Evolutionary conservation across 2,797 vertebrate genomes (phyloP).

Genomic region (Pteropus rufus): DNA sequence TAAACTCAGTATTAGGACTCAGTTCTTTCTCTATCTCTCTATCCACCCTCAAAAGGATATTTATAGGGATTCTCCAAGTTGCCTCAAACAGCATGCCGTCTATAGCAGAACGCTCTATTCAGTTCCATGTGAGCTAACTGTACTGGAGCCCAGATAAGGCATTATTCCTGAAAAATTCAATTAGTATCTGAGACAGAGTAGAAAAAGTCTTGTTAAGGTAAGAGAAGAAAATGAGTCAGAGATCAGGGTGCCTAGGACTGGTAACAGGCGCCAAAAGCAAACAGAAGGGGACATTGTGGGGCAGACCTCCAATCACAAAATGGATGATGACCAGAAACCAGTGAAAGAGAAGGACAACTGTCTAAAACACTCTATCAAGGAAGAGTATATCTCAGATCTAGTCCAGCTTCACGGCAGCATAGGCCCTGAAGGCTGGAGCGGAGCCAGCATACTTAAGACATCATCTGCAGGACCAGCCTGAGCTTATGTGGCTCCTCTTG

Average conservation of each 20-base stretch:
- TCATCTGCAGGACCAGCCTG: neutral
- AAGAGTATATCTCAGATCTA: neutral
- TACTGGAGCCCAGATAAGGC: neutral
- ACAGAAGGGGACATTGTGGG: neutral
- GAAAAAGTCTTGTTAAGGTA: neutral
- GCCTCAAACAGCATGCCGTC: neutral
- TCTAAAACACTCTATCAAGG: neutral
- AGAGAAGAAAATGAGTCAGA: neutral
- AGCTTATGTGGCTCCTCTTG: neutral
- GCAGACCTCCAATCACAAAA: neutral
- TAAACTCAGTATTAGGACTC: neutral
- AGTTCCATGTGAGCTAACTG: neutral
- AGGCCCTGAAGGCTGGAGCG: neutral
- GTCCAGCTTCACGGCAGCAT: neutral
- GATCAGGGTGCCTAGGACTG: neutral
- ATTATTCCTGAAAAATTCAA: neutral
- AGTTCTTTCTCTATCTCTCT: neutral
- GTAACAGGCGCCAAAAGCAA: neutral
- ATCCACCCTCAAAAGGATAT: neutral
- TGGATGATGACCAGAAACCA: neutral
- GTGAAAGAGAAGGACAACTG: neutral
- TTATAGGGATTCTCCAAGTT: neutral
- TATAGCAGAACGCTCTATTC: neutral
- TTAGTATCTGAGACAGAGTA: neutral
- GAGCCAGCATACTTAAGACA: neutral